Percentiles rank a stretch among this genome's conserved stretches.
phyloP scores from a whole-genome alignment of 2,113 vertebrate genomes.

The Hemicordylus capensis region DNA sequence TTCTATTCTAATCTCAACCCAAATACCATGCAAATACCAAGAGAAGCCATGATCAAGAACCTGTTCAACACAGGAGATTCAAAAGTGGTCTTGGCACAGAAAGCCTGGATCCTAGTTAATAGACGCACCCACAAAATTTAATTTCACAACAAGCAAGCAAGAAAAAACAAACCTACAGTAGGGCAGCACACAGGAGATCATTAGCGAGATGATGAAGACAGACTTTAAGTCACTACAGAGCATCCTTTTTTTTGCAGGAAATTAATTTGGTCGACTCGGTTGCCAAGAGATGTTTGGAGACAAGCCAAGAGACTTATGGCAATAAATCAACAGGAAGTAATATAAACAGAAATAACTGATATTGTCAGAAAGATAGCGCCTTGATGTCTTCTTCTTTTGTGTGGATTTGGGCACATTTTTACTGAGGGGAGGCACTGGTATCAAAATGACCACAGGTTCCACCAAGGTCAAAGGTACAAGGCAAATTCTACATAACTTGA shows the following conservation, averaged over 20 bases:
- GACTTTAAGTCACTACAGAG: conserved; percentile 69
- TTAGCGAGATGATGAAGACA: conserved; percentile 69
- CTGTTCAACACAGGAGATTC: not conserved
- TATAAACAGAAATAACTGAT: conserved; percentile 72
- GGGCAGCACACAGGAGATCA: conserved; percentile 55
- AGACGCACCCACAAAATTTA: conserved; percentile 41
- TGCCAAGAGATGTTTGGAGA: conserved; percentile 73
- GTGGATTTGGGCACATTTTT: conserved; percentile 15
- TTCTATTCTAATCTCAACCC: not conserved
- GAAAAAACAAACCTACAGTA: conserved; percentile 60
- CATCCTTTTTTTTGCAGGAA: conserved; percentile 67
- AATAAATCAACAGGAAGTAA: conserved; percentile 75
- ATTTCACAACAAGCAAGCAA: conserved; percentile 43
- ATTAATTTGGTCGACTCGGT: conserved; percentile 75
- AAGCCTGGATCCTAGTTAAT: conserved; percentile 22
- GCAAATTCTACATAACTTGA: not conserved
- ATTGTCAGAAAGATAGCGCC: conserved; percentile 64
- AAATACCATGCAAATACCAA: conserved; percentile 4
- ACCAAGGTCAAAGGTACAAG: not conserved
- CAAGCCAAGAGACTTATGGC: conserved; percentile 71
- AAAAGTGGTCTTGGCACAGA: conserved; percentile 28
- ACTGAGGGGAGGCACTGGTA: not conserved
- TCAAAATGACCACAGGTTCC: not conserved
- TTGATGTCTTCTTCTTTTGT: conserved; percentile 37
- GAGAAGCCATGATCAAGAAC: conserved; percentile 3